Evolutionary conservation across 2,888 invertebrate genomes (phyloP).

Genomic region (Lamellibrachia satsuma): DNA sequence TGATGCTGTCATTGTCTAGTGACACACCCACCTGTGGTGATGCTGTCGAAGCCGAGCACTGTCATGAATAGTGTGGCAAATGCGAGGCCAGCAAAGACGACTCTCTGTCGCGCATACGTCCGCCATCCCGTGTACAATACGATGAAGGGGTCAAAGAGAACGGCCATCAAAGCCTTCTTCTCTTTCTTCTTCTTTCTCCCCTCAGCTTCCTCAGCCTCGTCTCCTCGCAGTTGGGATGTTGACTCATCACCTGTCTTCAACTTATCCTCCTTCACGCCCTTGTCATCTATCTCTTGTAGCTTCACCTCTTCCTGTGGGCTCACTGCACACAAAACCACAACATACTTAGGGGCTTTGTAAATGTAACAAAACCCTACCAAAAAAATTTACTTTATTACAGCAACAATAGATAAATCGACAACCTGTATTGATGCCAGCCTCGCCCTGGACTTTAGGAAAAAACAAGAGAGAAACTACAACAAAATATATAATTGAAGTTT

Average conservation of each 20-base stretch:
- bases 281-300: background rate
- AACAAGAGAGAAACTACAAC: too few species aligned
- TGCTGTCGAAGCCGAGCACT: constrained; percentile 68
- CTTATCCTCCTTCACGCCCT: background rate
- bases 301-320: background rate
- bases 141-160: constrained; percentile 36
- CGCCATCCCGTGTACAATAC: constrained; percentile 56
- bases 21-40: constrained; percentile 63
- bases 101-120: constrained; percentile 61
- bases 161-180: constrained; percentile 25
- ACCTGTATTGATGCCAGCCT: too few species aligned
- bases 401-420: too few species aligned
- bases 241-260: background rate
- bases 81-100: constrained; percentile 65
- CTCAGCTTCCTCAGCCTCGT: background rate
- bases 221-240: background rate
- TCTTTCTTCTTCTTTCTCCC: background rate
- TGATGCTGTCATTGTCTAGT: constrained; percentile 66
- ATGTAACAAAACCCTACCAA: too few species aligned
- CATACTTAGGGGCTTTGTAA: too few species aligned
- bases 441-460: too few species aligned
- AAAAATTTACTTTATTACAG: too few species aligned
- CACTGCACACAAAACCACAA: background rate
- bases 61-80: constrained; percentile 68
- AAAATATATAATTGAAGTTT: too few species aligned